Evolutionary conservation across 2,888 invertebrate genomes (phyloP), one percentile per base, ranked within the genome.

Genomic region (Hecatera dysodea): DNA sequence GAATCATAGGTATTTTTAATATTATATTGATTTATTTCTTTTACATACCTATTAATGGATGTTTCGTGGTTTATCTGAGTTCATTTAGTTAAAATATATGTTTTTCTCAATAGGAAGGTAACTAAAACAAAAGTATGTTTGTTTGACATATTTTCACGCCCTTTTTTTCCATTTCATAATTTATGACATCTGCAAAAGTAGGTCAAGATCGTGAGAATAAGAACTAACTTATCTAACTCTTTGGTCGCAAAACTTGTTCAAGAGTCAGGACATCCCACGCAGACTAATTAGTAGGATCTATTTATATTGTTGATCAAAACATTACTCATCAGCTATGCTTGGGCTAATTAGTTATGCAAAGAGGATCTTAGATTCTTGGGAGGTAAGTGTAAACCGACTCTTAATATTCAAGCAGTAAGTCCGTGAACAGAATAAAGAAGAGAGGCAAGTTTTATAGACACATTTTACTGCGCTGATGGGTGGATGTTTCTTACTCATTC

Each of bases 271-370:
- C 11, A 56, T 56, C 75, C 66, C 42, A 72, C 66, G 42, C 48
- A 19, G 15, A 33, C 0, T 55, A 63, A 55, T 75, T 42, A 75
- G 15, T 33, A 9, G n/a, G 1, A 17, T 56, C 67, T 72, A 72
- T 72, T 72, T 72, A 42, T 56, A 56, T 50, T 17, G 75, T 33
- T 75, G 55, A 65, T 65, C 74, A 65, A 46, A 42, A 39, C 75
- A 42, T 55, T 72, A 39, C 46, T 48, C 46, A 74, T 55, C n/a
- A n/a, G n/a, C 53, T 46, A 29, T 55, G 27, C 27, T 22, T 7
- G 2, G 0, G 15, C 0, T 33, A 27, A 55, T 65, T 48, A 65
- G 1, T 42, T 48, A 75, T 72, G 66, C 55, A 65, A 55, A 42
- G 66, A 29, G 19, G n/a, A 19, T 42, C 65, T 19, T 39, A 55